Evolutionary conservation across 2,888 invertebrate genomes (phyloP), one percentile per base, ranked within the genome.

Genomic region (Cheilosia vulpina): DNA sequence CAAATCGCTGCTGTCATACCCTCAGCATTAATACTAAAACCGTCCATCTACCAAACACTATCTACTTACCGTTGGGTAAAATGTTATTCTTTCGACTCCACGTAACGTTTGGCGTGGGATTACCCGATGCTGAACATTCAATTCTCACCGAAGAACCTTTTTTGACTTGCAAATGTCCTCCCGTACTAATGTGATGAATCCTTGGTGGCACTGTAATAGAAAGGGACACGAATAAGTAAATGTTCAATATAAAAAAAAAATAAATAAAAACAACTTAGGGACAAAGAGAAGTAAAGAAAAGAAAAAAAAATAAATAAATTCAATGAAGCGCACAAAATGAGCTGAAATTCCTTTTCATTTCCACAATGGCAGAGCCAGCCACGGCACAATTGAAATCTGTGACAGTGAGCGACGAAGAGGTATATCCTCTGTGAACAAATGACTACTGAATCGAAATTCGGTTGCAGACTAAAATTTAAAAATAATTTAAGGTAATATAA

Each of bases 81-180:
- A 92, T 91, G 90, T 92, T 92, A 89, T 92, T 92, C 89, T 92
- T 92, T 89, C 92, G 91, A 93, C 94, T 94, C 97, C 97, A 97
- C 77, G 94, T 94, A 90, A 97, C 95, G 90, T 95, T 94, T 65
- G 97, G 96, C 83, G 95, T 95, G 63, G 97, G 97, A 93, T 96
- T 96, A 87, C 96, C 96, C 87, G 95, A 94, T 88, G 95, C 95
- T 89, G 95, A 95, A 91, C 96, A 97, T 91, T 96, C 95, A 89
- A 96, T 93, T 84, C 96, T 95, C 87, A 96, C 95, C 82, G 95
- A 94, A 68, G 95, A 95, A 76, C 96, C 96, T 65, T 95, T 95
- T 90, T 96, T 94, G 88, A 94, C 94, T 91, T 94, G 94, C 88
- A 95, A 93, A 89, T 94, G 93, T 87, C 94, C 94, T 88, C 94